These are phyloP conservation scores for Spea bombifrons DNA, from an alignment of 2,113 vertebrate genomes.

Conservation along the genomic window DNA sequence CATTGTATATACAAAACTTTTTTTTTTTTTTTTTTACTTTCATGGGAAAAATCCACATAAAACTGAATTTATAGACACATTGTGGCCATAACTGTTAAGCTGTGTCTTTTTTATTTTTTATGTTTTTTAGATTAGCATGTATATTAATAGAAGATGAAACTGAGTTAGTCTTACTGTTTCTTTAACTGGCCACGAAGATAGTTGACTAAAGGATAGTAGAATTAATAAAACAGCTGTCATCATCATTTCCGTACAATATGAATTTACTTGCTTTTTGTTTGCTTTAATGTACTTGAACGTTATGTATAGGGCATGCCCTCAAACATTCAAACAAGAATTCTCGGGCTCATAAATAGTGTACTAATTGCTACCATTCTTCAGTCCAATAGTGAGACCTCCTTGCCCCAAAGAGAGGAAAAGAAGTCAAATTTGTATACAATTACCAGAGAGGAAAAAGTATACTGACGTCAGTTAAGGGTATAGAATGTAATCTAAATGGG, in stretches of 20 bases:
- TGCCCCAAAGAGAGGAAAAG: constrained; percentile 1
- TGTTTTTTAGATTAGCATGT: no score
- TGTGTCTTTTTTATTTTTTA: no score
- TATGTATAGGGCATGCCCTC: not conserved
- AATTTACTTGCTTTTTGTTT: not conserved
- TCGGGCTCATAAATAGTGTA: not conserved
- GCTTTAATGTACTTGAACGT: not conserved
- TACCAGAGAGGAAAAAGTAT: not conserved
- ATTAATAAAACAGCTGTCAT: no score
- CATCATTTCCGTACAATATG: not conserved
- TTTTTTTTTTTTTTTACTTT: no score
- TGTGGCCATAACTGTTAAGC: no score
- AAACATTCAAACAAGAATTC: not conserved
- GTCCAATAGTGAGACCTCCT: not conserved
- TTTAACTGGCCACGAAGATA: no score
- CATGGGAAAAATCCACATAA: no score
- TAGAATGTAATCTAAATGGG: constrained; percentile 13
- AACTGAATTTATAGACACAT: no score
- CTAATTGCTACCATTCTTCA: not conserved
- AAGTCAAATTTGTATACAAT: not conserved
- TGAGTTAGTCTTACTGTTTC: no score
- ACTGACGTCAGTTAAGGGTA: not conserved
- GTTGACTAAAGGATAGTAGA: no score
- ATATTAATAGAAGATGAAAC: no score
- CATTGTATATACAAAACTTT: no score